Evolutionary conservation across 2,888 invertebrate species (phyloP), one percentile per base, ranked within the genome.

Genomic region (Cataglyphis altisquamis): DNA sequence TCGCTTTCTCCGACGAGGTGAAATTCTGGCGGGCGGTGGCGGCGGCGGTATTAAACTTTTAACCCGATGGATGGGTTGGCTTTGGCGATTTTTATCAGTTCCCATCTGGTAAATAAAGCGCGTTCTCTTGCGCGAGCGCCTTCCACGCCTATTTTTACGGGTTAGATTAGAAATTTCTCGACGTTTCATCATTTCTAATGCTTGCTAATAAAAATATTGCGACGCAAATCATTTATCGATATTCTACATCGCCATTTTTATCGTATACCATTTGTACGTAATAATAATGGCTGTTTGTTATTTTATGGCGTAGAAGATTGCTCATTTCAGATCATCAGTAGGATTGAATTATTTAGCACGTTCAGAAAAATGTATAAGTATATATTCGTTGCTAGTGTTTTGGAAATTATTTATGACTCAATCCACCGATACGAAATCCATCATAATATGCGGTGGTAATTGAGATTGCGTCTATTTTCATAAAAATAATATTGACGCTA

Each of bases 11-110:
- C 73, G 21, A 57, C 63, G 78, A 21, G 72, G 72, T 70, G 72
- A 78, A 78, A 78, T 78, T 78, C 78, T 78, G 45, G 68, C 41
- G 25, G 9, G 62, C 62, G 39, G 21, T n/a, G 52, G 52, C 39
- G 74, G 29, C 41, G 66, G 52, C 41, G 66, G 82, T 77, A 82
- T 82, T 82, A 82, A 82, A 82, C 78, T 64, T 82, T 82, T 77
- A 82, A 82, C 82, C 48, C 77, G 77, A 77, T 77, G 55, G 68
- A 78, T 60, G 77, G 77, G 55, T 32, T 21, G 82, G 77, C 75
- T 75, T 75, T 57, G 82, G 66, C 66, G 82, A 82, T 82, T 82
- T 82, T 82, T 82, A 82, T 77, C 82, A 72, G 82, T 62, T 64
- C 15, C 36, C 66, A 66, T 77, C 25, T 48, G 66, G 21, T 77